These are phyloP conservation scores for Zoanthus sansibaricus DNA, from an alignment of 92 coral and sea anemone species.

Conservation along the genomic window DNA sequence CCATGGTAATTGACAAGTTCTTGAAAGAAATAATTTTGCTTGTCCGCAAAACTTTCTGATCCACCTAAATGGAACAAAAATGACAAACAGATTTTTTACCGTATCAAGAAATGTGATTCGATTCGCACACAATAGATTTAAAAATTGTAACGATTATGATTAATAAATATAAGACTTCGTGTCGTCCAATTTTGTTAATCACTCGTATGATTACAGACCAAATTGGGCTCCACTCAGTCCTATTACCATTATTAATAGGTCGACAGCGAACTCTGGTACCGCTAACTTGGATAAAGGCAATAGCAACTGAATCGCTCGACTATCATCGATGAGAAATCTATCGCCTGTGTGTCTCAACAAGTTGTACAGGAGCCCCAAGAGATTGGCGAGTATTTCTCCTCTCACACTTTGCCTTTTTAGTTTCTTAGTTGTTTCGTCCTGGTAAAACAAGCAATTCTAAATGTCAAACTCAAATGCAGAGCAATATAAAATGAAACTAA, in stretches of 20 bases:
- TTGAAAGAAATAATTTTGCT: constrained; percentile 81
- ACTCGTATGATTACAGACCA: no score
- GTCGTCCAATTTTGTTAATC: no score
- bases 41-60: constrained; percentile 92
- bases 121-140: no score
- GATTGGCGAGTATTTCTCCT: constrained; percentile 49
- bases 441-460: no score
- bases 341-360: constrained; percentile 67
- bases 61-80: constrained; percentile 69
- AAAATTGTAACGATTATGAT: no score
- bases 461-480: no score
- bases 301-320: constrained; percentile 61
- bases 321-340: constrained; percentile 39
- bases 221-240: no score
- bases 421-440: constrained; percentile 12
- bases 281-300: constrained; percentile 72
- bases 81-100: not conserved
- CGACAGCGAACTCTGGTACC: constrained; percentile 57
- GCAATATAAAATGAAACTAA: no score
- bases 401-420: constrained; percentile 46
- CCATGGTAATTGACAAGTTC: constrained; percentile 78
- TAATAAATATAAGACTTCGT: no score
- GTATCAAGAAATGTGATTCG: no score
- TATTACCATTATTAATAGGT: no score
- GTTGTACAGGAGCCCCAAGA: constrained; percentile 62